Base-by-base conservation (phyloP, 2,113 vertebrate genomes). In the Serinus canaria region DNA sequence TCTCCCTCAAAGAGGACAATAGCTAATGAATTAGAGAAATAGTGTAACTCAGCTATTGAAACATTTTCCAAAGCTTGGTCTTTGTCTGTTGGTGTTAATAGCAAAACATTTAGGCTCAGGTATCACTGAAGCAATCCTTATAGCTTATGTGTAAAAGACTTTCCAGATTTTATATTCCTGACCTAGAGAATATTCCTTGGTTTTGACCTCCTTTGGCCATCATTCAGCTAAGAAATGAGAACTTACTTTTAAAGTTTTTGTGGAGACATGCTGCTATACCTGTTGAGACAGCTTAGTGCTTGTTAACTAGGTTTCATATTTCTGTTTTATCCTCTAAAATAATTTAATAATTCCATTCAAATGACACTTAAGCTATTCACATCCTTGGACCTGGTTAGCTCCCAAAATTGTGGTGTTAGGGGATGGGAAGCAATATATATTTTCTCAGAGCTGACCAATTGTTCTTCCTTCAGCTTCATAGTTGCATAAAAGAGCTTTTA, bases 301-400 rank as follows among this genome's bases (percentile, higher is more conserved):
- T 84, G 19, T 31, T 90, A 79, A 17, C 22, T 52, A 1, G 23
- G 11, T 69, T 70, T 53, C 6, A 15, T 31, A 17, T 55, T 86
- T 86, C 68, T 90, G 15, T 67, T 83, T 87, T 35, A 5, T 63
- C 13, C 9, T 83, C n/a, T 69, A 37, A 83, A 76, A 41, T 41
- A 76, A 69, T 74, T 64, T 52, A 11, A 14, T 82, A 24, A 25
- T 55, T 73, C 20, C 41, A 11, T 50, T 28, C 13, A 92, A 63
- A 23, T 0, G 2, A 2, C 41, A 56, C 8, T 49, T 86, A 37
- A 66, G 33, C 19, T 0, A 2, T 53, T 25, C 37, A 60, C 15
- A 41, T 79, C 20, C 33, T 43, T 69, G 46, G 22, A 20, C 10
- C 11, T 62, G 21, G 7, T 44, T 58, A 66, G 18, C 14, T 88